These are phyloP conservation scores for Actinemys pallida DNA, from an alignment of 2,113 vertebrate species.

Conservation along the genomic window DNA sequence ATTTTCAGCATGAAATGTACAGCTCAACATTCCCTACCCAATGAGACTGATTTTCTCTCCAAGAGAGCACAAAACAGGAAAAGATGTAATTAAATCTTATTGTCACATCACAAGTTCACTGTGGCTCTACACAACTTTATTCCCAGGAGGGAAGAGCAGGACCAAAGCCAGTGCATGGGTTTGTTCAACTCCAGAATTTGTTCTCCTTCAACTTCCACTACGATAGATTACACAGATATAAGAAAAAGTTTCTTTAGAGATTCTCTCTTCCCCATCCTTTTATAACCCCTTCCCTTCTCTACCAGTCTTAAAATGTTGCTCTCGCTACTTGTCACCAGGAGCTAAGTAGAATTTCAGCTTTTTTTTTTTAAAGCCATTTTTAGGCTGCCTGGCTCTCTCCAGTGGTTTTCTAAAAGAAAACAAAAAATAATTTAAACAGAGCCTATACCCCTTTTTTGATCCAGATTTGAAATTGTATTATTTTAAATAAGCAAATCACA, in stretches of 20 bases:
- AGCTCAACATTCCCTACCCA: background rate
- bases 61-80: background rate
- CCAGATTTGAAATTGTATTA: slow-evolving; percentile 14
- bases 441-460: slow-evolving; percentile 28
- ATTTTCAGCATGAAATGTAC: background rate
- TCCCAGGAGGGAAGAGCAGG: background rate
- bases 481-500: slow-evolving; percentile 43
- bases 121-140: background rate
- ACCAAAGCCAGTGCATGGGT: background rate
- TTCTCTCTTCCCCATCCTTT: background rate
- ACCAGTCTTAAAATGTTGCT: background rate
- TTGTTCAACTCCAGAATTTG: background rate
- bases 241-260: background rate
- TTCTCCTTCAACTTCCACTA: background rate
- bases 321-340: background rate
- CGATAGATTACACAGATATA: background rate
- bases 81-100: background rate
- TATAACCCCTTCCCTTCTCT: background rate
- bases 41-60: background rate
- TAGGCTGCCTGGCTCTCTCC: slow-evolving; percentile 31
- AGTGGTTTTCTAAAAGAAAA: slow-evolving; percentile 41
- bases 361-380: slow-evolving; percentile 21
- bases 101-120: background rate
- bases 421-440: background rate
- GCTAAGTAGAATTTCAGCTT: background rate